phyloP scores from a whole-genome alignment of 1,140 invertebrate genomes.

The Drosophila lacertosa region DNA sequence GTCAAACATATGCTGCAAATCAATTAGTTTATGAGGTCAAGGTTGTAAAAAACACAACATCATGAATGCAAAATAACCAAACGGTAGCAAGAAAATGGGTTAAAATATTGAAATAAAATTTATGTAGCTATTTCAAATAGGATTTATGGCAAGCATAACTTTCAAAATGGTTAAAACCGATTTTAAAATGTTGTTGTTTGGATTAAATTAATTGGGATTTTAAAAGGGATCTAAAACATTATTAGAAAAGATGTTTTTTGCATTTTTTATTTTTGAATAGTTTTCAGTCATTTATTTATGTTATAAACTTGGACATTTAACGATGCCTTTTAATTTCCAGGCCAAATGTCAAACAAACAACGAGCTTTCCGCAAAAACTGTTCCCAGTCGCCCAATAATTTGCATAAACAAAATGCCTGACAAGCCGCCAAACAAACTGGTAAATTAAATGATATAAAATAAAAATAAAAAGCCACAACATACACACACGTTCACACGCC shows the following conservation, averaged over 20 bases:
- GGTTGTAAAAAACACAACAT: slow-evolving; percentile 29
- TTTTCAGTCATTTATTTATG: no score
- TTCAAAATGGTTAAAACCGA: not conserved
- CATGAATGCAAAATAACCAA: not conserved
- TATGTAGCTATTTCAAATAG: not conserved
- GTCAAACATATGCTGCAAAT: slow-evolving; percentile 19
- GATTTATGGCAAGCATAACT: not conserved
- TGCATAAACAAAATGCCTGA: slow-evolving; percentile 60
- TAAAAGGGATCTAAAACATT: no score
- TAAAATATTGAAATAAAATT: slow-evolving; percentile 8
- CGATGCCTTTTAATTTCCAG: not conserved
- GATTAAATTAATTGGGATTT: no score
- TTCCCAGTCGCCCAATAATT: slow-evolving; percentile 43
- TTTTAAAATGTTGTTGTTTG: no score
- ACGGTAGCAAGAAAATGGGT: slow-evolving; percentile 36
- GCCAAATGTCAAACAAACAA: not conserved
- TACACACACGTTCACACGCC: slow-evolving; percentile 14
- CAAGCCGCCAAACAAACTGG: slow-evolving; percentile 47
- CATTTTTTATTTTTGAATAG: no score
- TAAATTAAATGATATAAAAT: slow-evolving; percentile 74
- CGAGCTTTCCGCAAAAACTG: not conserved
- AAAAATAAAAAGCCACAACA: slow-evolving; percentile 44
- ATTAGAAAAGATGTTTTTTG: no score
- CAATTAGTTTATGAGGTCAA: slow-evolving; percentile 64
- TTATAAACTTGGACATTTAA: no score